Evolutionary conservation across 2,888 invertebrate genomes (phyloP).

Genomic region (Poecilobothrus nobilitatus): DNA sequence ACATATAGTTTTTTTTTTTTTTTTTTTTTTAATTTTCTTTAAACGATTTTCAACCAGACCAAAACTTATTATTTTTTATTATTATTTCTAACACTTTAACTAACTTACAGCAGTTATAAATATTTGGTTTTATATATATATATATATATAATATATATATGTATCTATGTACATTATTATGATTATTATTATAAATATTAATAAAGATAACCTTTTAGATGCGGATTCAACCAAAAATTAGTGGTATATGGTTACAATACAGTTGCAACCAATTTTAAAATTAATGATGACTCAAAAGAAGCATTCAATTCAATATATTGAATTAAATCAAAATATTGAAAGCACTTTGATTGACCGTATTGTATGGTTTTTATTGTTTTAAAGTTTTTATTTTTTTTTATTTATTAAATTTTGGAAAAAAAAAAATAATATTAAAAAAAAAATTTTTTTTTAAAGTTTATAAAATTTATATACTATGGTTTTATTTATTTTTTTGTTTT

Average conservation of each 20-base stretch:
- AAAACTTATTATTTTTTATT: not conserved
- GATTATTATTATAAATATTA: not conserved
- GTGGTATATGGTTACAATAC: not conserved
- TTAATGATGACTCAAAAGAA: not conserved
- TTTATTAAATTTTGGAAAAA: too few species aligned
- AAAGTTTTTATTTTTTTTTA: too few species aligned
- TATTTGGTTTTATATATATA: not conserved
- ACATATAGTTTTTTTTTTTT: too few species aligned
- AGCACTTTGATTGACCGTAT: not conserved
- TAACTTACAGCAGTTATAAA: not conserved
- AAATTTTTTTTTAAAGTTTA: not conserved
- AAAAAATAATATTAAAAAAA: not conserved
- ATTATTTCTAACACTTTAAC: conserved; percentile 1
- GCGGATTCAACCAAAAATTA: not conserved
- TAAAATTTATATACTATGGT: not conserved
- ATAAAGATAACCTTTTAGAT: not conserved
- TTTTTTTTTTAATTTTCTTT: not conserved
- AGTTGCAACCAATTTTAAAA: not conserved
- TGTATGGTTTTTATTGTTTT: not conserved
- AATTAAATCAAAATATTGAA: conserved; percentile 1
- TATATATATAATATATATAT: not conserved
- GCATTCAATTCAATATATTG: not conserved
- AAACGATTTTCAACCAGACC: not conserved
- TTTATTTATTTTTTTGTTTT: too few species aligned
- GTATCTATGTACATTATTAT: not conserved